Evolutionary conservation across 1,140 invertebrate species (phyloP).

Genomic region (Pseudomyrmex pallidus): DNA sequence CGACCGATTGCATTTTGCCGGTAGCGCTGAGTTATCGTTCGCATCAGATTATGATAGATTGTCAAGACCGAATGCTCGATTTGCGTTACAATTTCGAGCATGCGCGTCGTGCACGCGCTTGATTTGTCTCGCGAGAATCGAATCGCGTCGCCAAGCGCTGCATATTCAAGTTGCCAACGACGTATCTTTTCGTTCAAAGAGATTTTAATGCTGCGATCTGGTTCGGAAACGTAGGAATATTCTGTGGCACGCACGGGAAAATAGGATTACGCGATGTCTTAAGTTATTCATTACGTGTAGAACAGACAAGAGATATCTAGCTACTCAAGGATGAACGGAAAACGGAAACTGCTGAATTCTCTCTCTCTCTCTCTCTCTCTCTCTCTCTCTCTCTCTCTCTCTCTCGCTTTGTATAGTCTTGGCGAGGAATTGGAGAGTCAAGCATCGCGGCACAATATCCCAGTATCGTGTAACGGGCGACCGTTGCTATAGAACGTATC

Average conservation of each 20-base stretch:
- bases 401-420: slow-evolving; percentile 2
- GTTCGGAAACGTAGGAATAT: slow-evolving; percentile 39
- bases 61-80: slow-evolving; percentile 43
- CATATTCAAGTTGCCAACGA: background rate
- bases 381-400: background rate
- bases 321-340: slow-evolving; percentile 24
- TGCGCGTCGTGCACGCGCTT: background rate
- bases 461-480: slow-evolving; percentile 23
- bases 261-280: slow-evolving; percentile 35
- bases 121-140: slow-evolving; percentile 26
- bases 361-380: no score
- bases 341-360: slow-evolving; percentile 31
- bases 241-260: slow-evolving; percentile 17
- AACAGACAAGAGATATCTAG: slow-evolving; percentile 28
- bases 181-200: background rate
- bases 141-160: slow-evolving; percentile 27
- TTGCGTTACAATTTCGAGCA: slow-evolving; percentile 47
- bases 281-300: slow-evolving; percentile 53
- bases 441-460: slow-evolving; percentile 9
- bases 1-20: background rate
- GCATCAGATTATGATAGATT: slow-evolving; percentile 65
- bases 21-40: slow-evolving; percentile 63
- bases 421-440: slow-evolving; percentile 28
- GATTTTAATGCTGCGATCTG: slow-evolving; percentile 26
- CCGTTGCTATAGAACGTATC: slow-evolving; percentile 25